A percentile compares a stretch with the other conserved stretches of the same genome.
phyloP scores from a whole-genome alignment of 2,797 vertebrate species.

The Coendou prehensilis region DNA sequence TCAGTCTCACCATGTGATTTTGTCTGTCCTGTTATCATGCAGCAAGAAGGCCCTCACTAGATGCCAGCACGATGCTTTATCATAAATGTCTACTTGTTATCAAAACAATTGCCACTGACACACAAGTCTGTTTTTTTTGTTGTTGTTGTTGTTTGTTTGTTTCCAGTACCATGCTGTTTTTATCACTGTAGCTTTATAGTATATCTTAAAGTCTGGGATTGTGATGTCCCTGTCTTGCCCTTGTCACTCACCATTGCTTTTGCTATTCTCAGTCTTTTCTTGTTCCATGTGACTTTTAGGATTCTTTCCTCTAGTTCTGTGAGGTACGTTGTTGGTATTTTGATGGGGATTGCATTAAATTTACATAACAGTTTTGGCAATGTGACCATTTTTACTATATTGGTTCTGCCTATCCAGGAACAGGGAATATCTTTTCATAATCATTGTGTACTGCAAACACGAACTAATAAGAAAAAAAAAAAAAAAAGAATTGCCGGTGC shows the following conservation, averaged over 20 bases:
- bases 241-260: background rate
- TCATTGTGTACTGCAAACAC: background rate
- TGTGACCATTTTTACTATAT: background rate
- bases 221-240: background rate
- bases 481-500: background rate
- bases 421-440: background rate
- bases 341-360: background rate
- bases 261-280: background rate
- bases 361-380: background rate
- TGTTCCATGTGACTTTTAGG: background rate
- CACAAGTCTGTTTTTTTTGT: background rate
- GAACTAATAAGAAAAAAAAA: background rate
- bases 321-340: background rate
- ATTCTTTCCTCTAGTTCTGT: background rate
- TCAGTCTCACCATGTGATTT: background rate
- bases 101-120: too few relatives aligned
- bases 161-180: background rate
- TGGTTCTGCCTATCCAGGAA: background rate
- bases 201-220: background rate
- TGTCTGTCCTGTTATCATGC: background rate
- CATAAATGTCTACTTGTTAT: background rate
- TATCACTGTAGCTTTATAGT: background rate
- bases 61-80: background rate
- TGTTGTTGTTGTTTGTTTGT: background rate
- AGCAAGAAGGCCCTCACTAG: background rate